A percentile compares a stretch with the other conserved stretches of the same genome.
Evolutionary conservation across 2,888 invertebrate species (phyloP).

Genomic region (Cosmopolites sordidus): DNA sequence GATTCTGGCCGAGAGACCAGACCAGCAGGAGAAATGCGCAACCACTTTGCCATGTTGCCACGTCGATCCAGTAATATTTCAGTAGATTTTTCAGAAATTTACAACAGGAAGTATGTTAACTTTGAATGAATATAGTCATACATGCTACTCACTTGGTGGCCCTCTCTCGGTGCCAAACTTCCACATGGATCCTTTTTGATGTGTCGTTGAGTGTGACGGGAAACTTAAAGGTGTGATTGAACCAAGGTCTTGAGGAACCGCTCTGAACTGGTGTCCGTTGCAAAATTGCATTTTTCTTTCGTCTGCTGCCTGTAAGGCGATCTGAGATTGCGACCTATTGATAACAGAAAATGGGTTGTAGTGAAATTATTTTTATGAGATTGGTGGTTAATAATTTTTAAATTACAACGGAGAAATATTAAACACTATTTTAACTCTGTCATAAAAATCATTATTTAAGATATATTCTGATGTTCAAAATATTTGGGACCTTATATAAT

Average conservation of each 20-base stretch:
- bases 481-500: no score
- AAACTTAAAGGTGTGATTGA: conserved; percentile 73
- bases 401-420: no score
- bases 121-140: conserved; percentile 8
- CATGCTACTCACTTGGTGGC: conserved; percentile 65
- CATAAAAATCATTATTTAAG: no score
- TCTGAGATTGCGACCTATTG: conserved; percentile 59
- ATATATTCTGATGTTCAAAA: no score
- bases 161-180: conserved; percentile 84
- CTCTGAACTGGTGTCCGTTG: conserved; percentile 79
- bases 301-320: conserved; percentile 35
- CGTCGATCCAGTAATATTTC: conserved; percentile 2
- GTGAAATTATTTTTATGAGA: no score
- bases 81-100: not conserved
- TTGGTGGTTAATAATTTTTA: no score
- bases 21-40: conserved; percentile 21
- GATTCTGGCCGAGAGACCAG: conserved; percentile 9
- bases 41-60: conserved; percentile 14
- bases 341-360: no score
- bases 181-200: conserved; percentile 59
- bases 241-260: conserved; percentile 72
- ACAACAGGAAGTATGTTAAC: no score
- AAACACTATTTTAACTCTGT: no score
- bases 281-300: conserved; percentile 51
- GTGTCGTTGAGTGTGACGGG: conserved; percentile 52